Base-by-base conservation (phyloP, 2,797 vertebrate genomes). In the Acipenser transmontanus region DNA sequence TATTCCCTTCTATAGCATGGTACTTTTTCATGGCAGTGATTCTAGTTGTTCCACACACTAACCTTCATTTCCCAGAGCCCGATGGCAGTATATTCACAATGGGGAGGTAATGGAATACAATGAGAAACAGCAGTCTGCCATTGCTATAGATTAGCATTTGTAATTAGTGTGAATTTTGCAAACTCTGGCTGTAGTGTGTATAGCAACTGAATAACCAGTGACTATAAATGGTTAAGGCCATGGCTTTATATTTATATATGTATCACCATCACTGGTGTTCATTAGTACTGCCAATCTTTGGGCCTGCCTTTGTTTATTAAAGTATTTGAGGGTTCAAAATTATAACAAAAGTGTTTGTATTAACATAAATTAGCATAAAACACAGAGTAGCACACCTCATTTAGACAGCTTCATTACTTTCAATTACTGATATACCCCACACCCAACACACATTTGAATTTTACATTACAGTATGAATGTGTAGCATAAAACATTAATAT, bases 281-380 rank as follows among this genome's bases (percentile, higher is more conserved):
- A 34, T 34, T 4, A 34, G 34, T 3, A 34, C 34, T 34, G 34
- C 3, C 34, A 34, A 34, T 34, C 34, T 79, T 62, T 34, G 34
- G 34, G 34, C 34, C 34, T 34, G 34, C 4, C 82, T 87, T 88
- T 88, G 84, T 88, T 82, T 89, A 85, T 86, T 80, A 76, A 78
- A 60, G 84, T 83, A 49, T 54, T 20, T 14, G 61, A 54, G 50
- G 17, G 61, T 34, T 34, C 34, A 34, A 34, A 14, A 10, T 17
- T n/a, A 20, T 50, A 85, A 84, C 75, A 69, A 80, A 82, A 71
- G 83, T 82, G 79, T 85, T 88, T 83, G 34, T 34, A 90, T 90
- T 89, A 88, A 85, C 87, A 90, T 90, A 89, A 86, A 90, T 90
- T 89, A 87, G 85, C 88, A 89, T 90, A 86, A 84, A 80, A 85